phyloP scores from a whole-genome alignment of 2,113 vertebrate species.

The Myrmecophaga tridactyla region DNA sequence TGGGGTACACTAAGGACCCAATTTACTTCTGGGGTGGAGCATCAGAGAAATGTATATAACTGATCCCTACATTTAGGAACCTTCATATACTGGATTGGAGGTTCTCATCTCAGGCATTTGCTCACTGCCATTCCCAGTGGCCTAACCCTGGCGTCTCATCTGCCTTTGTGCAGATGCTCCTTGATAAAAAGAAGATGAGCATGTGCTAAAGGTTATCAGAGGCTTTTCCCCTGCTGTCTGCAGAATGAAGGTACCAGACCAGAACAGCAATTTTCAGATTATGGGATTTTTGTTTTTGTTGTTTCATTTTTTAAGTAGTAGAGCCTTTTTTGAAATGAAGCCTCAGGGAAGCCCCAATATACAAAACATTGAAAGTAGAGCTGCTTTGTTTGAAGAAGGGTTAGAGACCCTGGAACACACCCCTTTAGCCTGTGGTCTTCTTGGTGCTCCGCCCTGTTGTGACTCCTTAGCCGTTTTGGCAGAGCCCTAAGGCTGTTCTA shows the following conservation, averaged over 20 bases:
- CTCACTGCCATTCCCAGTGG: not conserved
- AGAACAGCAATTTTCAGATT: not conserved
- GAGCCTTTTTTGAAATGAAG: constrained; percentile 3
- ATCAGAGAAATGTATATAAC: not conserved
- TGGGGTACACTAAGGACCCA: not conserved
- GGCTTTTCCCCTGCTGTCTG: not conserved
- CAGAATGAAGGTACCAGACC: not conserved
- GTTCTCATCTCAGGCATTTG: not conserved
- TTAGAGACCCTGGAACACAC: not conserved
- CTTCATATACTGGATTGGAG: not conserved
- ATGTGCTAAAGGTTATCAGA: not conserved
- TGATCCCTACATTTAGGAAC: not conserved
- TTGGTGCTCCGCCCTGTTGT: not conserved
- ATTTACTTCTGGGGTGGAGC: not conserved
- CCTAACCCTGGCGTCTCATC: not conserved
- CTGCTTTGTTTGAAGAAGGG: not conserved
- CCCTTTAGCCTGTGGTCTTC: not conserved
- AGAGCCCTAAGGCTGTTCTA: not conserved
- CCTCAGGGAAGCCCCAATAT: not conserved
- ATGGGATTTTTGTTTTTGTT: not conserved
- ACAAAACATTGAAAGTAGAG: constrained; percentile 26
- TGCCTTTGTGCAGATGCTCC: not conserved
- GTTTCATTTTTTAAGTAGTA: not conserved
- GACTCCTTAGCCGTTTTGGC: not conserved
- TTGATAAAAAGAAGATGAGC: constrained; percentile 29